A percentile compares a stretch with the other conserved stretches of the same genome.
Conservation (phyloP, 2,113 vertebrate genomes). For the Carettochelys insculpta region DNA sequence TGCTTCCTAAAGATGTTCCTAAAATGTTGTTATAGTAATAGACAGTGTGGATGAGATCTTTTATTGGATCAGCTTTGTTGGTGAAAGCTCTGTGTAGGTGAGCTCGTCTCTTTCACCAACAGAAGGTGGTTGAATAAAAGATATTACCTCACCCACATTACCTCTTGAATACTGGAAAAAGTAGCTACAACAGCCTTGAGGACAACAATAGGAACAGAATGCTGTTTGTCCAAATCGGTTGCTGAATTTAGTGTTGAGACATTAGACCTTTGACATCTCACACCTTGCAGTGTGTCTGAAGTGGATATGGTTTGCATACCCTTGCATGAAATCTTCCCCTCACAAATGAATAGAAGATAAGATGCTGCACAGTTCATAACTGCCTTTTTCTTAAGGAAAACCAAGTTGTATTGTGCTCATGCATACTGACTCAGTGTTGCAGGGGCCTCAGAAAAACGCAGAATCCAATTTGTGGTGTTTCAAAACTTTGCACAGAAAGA, state of each 20-base stretch:
- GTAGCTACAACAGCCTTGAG: background rate
- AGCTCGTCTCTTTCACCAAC: too few relatives aligned
- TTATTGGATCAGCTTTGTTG: background rate
- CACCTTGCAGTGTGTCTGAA: background rate
- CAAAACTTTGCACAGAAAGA: fast-evolving
- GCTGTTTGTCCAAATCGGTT: background rate
- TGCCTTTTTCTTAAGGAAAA: background rate
- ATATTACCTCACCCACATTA: background rate
- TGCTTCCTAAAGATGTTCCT: background rate
- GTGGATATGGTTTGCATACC: background rate
- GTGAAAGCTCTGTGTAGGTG: too few relatives aligned
- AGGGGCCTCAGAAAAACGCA: background rate
- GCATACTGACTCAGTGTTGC: background rate
- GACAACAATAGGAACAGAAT: background rate
- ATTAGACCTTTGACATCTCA: background rate
- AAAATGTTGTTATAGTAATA: background rate
- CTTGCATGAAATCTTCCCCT: background rate
- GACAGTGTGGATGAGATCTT: background rate
- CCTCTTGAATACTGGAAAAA: background rate
- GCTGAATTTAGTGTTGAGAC: background rate
- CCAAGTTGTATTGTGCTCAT: background rate
- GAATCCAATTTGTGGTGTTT: background rate
- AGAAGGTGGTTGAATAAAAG: background rate
- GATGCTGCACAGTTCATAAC: background rate
- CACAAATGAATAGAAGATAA: background rate